These are phyloP conservation scores for Geopemphigus sp. DNA, from an alignment of 1,140 invertebrate genomes.

Conservation along the genomic window DNA sequence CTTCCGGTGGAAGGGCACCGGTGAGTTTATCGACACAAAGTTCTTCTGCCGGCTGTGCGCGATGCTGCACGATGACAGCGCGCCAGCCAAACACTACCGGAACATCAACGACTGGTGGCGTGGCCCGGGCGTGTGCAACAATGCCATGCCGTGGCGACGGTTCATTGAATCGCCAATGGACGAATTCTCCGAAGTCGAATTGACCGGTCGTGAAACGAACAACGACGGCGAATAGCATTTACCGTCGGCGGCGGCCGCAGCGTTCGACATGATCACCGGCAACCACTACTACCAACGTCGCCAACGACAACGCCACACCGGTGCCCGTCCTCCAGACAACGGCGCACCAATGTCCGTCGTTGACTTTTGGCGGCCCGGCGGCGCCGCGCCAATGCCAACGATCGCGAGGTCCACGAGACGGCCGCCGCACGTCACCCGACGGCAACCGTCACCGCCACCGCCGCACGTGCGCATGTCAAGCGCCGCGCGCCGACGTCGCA, in stretches of 20 bases:
- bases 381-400: background rate
- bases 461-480: constrained; percentile 28
- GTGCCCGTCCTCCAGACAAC: no score
- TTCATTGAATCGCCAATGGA: background rate
- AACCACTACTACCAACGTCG: background rate
- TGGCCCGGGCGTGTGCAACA: constrained; percentile 68
- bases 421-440: background rate
- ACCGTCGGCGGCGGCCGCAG: background rate
- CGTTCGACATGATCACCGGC: background rate
- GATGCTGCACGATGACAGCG: constrained; percentile 75
- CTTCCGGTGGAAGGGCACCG: constrained; percentile 86
- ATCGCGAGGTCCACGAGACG: background rate
- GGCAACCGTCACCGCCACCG: background rate
- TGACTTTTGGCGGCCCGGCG: background rate
- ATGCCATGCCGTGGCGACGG: constrained; percentile 42
- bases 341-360: background rate
- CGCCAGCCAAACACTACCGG: constrained; percentile 67
- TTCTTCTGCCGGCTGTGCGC: constrained; percentile 95
- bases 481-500: constrained; percentile 2
- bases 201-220: background rate
- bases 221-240: background rate
- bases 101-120: constrained; percentile 88
- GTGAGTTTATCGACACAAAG: constrained; percentile 90
- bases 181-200: background rate
- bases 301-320: background rate